These are phyloP conservation scores for Hoplodrina ambigua DNA, from an alignment of 2,888 invertebrate genomes.

Conservation along the genomic window DNA sequence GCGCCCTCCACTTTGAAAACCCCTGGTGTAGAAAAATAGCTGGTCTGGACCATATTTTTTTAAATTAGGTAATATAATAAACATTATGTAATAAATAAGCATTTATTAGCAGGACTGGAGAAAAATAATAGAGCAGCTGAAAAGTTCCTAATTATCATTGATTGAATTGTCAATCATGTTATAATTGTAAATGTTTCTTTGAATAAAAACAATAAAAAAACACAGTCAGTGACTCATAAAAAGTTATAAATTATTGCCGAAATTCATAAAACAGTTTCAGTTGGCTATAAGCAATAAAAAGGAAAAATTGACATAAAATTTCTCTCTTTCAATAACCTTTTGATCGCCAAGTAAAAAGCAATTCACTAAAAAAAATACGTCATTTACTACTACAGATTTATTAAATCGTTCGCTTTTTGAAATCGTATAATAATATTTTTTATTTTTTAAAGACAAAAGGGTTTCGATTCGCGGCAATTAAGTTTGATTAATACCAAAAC, in stretches of 20 bases:
- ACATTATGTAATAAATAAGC: too few species aligned
- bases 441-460: conserved; percentile 6
- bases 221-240: background rate
- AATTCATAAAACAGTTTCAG: conserved; percentile 11
- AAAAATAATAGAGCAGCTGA: too few species aligned
- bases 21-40: too few species aligned
- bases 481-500: conserved; percentile 44
- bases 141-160: too few species aligned
- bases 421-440: background rate
- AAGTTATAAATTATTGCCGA: background rate
- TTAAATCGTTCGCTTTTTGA: conserved; percentile 19
- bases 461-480: conserved; percentile 50
- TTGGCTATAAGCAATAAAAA: background rate
- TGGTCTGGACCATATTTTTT: too few species aligned
- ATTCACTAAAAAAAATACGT: background rate
- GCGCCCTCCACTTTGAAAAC: too few species aligned
- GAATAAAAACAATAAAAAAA: background rate
- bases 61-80: too few species aligned
- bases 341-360: background rate
- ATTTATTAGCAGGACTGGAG: too few species aligned
- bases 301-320: background rate
- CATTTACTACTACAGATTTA: background rate
- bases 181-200: background rate
- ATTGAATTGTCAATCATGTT: too few species aligned
- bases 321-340: background rate